Evolutionary conservation across 2,113 vertebrate genomes (phyloP), one percentile per base, ranked within the genome.

Genomic region (Candoia aspera): DNA sequence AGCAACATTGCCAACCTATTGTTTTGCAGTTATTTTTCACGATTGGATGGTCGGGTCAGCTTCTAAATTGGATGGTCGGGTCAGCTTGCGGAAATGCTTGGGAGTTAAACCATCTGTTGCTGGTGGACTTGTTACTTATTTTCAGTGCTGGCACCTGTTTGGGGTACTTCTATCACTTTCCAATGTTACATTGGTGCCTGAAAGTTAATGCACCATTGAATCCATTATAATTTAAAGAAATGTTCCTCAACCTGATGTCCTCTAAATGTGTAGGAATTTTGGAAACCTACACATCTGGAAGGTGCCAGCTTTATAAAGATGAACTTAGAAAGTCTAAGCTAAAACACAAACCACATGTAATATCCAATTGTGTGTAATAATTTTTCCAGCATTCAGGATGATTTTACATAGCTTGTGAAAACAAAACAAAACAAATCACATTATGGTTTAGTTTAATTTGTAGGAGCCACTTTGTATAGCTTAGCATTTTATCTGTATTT

Each of bases 21-120:
- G 94, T 95, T 95, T 93, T 92, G 93, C 88, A 95, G 92, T 94
- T 93, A 94, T 95, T 94, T 96, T 95, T 94, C 91, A 87, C 93
- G 92, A 91, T 42, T 68, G 88, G 26, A 92, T 94, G 94, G 94
- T 94, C 96, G 95, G 93, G 87, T 94, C 54, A 94, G 86, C 89
- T 96, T 94, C 95, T 73, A 95, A 95, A 96, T 95, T 68, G 88
- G 26, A 92, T 94, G 94, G 94, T 94, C 96, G 95, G 93, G 87
- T 94, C 54, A 94, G 94, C 91, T 93, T 90, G 93, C 92, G 83
- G 90, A 87, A 95, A 92, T 94, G 85, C 94, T 92, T 93, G 9
- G 17, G 91, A 92, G 93, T 92, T 79, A 90, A 89, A 93, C 95
- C 94, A 96, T 96, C 94, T 96, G 96, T 90, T 94, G 92, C 93